Evolutionary conservation across 2,888 invertebrate species (phyloP).

Genomic region (Erebia palarica): DNA sequence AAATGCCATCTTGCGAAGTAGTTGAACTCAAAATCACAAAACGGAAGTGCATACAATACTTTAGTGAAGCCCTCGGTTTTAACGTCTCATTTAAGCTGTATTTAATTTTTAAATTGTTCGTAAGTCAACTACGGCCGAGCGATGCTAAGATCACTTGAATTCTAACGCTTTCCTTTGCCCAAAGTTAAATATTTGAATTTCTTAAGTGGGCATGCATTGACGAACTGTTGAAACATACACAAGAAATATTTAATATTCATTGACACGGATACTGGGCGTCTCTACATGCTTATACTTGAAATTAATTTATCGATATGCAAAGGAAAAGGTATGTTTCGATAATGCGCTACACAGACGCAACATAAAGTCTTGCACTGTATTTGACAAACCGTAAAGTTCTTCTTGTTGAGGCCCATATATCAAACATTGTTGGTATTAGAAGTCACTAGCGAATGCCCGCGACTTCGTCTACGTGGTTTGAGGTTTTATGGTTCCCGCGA

Average conservation of each 20-base stretch:
- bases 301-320: constrained; percentile 37
- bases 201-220: constrained; percentile 80
- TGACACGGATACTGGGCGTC: constrained; percentile 58
- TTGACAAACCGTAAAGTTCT: neutral
- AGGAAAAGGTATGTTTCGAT: neutral
- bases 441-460: too few relatives aligned
- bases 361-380: neutral
- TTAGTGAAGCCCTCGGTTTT: constrained; percentile 60
- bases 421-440: too few relatives aligned
- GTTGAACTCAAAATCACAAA: neutral
- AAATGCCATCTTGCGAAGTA: neutral
- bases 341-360: neutral
- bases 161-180: constrained; percentile 82
- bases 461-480: too few relatives aligned
- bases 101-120: constrained; percentile 80
- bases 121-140: constrained; percentile 75
- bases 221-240: constrained; percentile 70
- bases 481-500: too few relatives aligned
- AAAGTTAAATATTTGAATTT: constrained; percentile 80
- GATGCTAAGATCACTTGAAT: constrained; percentile 80
- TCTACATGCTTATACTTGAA: constrained; percentile 55
- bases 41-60: constrained; percentile 53
- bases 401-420: too few relatives aligned
- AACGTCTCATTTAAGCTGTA: constrained; percentile 74
- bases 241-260: constrained; percentile 77